phyloP scores from a whole-genome alignment of 2,888 invertebrate genomes.

The Microdon myrmicae region DNA sequence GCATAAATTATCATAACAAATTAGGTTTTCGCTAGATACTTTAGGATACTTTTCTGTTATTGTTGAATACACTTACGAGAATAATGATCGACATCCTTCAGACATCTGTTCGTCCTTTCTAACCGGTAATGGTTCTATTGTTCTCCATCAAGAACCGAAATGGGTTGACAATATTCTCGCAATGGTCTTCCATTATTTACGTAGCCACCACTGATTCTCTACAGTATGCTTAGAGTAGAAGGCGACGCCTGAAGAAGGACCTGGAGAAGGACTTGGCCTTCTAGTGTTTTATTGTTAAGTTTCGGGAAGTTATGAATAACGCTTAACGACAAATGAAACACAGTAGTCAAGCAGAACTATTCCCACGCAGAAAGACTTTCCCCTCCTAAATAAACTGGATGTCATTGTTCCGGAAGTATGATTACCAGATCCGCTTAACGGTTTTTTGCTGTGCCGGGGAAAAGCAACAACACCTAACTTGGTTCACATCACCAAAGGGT shows the following conservation, averaged over 20 bases:
- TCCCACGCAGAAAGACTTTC: not conserved
- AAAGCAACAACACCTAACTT: conserved; percentile 16
- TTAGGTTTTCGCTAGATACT: conserved; percentile 16
- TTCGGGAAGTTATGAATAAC: conserved; percentile 39
- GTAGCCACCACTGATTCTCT: conserved; percentile 14
- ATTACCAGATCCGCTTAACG: conserved; percentile 30
- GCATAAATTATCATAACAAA: conserved; percentile 35
- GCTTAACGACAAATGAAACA: conserved; percentile 39
- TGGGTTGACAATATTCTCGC: conserved; percentile 11
- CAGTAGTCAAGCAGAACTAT: conserved; percentile 9
- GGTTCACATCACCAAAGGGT: not conserved
- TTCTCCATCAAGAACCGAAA: not conserved
- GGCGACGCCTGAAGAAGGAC: conserved; percentile 10
- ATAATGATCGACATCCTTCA: conserved; percentile 22
- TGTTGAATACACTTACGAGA: conserved; percentile 20
- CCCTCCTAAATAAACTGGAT: conserved; percentile 4
- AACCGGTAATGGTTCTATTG: conserved; percentile 23
- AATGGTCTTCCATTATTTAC: conserved; percentile 30
- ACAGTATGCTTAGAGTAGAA: not conserved
- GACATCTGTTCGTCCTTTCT: conserved; percentile 20
- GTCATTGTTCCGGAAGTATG: conserved; percentile 28
- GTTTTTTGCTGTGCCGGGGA: conserved; percentile 31
- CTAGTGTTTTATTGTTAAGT: conserved; percentile 33
- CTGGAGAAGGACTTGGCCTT: too few relatives aligned
- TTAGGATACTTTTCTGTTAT: conserved; percentile 1